Conservation (phyloP, 2,113 vertebrate species). For the Lagopus leucura region DNA sequence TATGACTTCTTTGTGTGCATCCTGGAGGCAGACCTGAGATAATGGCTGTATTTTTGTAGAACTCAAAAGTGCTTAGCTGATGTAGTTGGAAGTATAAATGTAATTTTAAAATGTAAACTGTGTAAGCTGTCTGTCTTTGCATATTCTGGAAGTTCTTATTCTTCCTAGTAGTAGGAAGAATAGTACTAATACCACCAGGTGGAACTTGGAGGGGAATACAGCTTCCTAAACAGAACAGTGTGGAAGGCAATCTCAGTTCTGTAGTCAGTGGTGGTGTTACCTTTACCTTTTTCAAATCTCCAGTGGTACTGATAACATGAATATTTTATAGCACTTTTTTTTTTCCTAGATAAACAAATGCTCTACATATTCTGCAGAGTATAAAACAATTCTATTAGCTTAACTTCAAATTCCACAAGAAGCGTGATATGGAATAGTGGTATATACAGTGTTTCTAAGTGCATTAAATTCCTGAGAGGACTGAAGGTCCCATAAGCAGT, state of each 20-base stretch:
- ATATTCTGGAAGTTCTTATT: not conserved
- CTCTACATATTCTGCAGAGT: not conserved
- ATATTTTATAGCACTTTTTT: not conserved
- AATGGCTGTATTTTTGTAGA: not conserved
- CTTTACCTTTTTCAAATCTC: not conserved
- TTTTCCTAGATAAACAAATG: not conserved
- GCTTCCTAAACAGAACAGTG: not conserved
- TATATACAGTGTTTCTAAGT: not conserved
- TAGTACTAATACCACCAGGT: not conserved
- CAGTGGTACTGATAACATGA: not conserved
- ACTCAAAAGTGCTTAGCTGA: not conserved
- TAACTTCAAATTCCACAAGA: not conserved
- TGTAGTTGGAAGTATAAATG: not conserved
- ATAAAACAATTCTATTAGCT: not conserved
- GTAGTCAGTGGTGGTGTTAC: not conserved
- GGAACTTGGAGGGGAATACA: not conserved
- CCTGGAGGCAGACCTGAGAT: not conserved
- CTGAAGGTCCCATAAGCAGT: not conserved
- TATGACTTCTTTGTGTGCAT: conserved; percentile 38
- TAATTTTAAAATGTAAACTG: not conserved
- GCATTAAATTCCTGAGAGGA: not conserved
- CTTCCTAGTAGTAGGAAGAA: not conserved
- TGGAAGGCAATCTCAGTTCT: not conserved
- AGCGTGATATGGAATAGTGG: not conserved
- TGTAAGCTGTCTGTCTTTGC: not conserved